These are phyloP conservation scores for Ceratosolen fusciceps DNA, from an alignment of 1,140 invertebrate genomes.

Conservation along the genomic window DNA sequence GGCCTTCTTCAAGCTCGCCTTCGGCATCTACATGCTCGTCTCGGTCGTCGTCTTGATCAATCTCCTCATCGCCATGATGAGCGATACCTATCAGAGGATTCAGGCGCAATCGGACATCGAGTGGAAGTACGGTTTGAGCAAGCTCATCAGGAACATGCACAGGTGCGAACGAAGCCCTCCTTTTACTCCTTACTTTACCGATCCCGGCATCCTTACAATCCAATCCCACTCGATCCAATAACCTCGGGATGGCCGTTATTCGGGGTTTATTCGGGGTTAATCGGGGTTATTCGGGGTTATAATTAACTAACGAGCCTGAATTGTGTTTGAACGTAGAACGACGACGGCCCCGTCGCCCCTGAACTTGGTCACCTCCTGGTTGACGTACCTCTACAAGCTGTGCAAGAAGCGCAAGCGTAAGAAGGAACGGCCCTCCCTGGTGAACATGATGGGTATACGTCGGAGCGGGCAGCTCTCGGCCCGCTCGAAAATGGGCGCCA, in stretches of 20 bases:
- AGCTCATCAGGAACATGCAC: conserved; percentile 99
- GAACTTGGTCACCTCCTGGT: conserved; percentile 95
- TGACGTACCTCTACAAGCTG: conserved; percentile 84
- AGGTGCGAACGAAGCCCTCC: conserved; percentile 69
- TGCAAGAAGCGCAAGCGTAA: conserved; percentile 82
- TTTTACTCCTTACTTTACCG: too few species aligned
- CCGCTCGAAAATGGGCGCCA: conserved; percentile 85
- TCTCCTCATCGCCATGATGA: conserved; percentile 99
- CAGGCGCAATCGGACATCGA: conserved; percentile 99
- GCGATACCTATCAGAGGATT: conserved; percentile 99
- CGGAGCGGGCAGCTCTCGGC: conserved; percentile 80
- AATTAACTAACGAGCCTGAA: neutral
- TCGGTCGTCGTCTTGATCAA: conserved; percentile 99
- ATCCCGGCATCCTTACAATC: too few species aligned
- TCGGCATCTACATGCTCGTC: conserved; percentile 97
- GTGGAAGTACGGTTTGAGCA: conserved; percentile 99
- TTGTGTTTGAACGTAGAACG: conserved; percentile 75
- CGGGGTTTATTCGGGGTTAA: too few species aligned
- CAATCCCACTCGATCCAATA: too few species aligned
- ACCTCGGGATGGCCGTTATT: too few species aligned
- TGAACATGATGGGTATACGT: conserved; percentile 84
- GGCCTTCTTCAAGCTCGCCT: conserved; percentile 85
- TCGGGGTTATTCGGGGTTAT: too few species aligned
- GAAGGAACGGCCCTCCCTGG: conserved; percentile 84
- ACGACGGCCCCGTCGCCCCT: conserved; percentile 97